Conservation (phyloP, 2,113 vertebrate species). For the Ailuropoda melanoleuca region DNA sequence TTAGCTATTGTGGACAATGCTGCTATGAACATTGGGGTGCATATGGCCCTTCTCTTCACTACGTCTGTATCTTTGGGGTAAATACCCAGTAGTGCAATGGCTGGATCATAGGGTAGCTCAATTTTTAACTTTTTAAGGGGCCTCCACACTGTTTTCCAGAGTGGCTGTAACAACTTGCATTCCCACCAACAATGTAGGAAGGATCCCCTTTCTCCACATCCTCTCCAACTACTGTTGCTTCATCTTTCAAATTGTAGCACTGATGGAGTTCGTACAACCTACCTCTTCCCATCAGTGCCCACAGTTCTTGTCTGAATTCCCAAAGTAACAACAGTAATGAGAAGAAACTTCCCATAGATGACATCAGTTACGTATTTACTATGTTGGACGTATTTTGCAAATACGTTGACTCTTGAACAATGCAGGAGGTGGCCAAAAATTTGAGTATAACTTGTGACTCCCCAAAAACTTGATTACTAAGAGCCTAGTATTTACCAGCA, state of each 20-base stretch:
- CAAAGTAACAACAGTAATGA: not conserved
- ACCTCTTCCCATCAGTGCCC: not conserved
- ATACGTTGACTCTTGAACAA: not conserved
- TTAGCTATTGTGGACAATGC: no score
- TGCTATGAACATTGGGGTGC: no score
- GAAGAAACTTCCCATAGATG: not conserved
- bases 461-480: not conserved
- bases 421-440: not conserved
- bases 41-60: no score
- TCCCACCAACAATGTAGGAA: no score
- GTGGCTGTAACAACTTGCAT: no score
- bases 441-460: not conserved
- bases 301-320: not conserved
- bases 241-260: not conserved
- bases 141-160: no score
- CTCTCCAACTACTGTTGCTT: no score
- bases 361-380: not conserved
- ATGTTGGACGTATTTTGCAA: not conserved
- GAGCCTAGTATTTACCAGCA: not conserved
- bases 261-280: not conserved
- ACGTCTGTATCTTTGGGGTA: no score
- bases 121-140: no score
- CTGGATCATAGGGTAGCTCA: no score
- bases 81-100: no score
- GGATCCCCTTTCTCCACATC: no score